These are phyloP conservation scores for Dendrocopos noguchii DNA, from an alignment of 2,113 vertebrate genomes.

Conservation along the genomic window DNA sequence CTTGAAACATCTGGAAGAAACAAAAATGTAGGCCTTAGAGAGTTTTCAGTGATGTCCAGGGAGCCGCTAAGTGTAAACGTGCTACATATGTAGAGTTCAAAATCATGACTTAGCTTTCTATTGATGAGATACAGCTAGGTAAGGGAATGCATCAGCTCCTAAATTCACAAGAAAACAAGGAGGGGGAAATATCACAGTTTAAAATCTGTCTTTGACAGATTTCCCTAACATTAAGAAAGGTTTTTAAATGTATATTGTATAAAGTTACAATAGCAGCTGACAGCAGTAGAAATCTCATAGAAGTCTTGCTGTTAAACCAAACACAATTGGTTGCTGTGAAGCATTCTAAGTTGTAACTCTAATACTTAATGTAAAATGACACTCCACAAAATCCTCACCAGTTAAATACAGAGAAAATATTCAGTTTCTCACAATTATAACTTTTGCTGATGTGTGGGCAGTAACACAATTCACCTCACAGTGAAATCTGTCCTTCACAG, in stretches of 20 bases:
- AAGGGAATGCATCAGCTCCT: not conserved
- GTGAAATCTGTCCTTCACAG: slow-evolving; percentile 62
- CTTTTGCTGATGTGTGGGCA: slow-evolving; percentile 34
- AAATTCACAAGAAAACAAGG: not conserved
- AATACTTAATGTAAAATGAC: not conserved
- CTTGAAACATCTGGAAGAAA: slow-evolving; percentile 38
- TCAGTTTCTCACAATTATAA: slow-evolving; percentile 19
- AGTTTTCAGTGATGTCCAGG: not conserved
- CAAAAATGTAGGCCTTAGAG: not conserved
- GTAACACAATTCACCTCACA: slow-evolving; percentile 41
- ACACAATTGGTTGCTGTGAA: not conserved
- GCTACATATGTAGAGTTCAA: not conserved
- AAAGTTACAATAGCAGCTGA: not conserved
- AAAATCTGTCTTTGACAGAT: not conserved
- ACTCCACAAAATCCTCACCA: not conserved
- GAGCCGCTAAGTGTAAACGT: not conserved
- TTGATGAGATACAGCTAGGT: not conserved
- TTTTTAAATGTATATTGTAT: not conserved
- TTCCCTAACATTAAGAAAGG: not conserved
- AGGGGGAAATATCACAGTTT: not conserved
- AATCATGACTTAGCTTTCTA: not conserved
- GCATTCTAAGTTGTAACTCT: not conserved
- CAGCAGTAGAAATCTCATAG: not conserved
- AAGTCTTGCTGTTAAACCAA: slow-evolving; percentile 6
- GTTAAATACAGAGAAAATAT: slow-evolving; percentile 22